These are phyloP conservation scores for Noctua fimbriata DNA, from an alignment of 2,888 invertebrate species.

Conservation along the genomic window DNA sequence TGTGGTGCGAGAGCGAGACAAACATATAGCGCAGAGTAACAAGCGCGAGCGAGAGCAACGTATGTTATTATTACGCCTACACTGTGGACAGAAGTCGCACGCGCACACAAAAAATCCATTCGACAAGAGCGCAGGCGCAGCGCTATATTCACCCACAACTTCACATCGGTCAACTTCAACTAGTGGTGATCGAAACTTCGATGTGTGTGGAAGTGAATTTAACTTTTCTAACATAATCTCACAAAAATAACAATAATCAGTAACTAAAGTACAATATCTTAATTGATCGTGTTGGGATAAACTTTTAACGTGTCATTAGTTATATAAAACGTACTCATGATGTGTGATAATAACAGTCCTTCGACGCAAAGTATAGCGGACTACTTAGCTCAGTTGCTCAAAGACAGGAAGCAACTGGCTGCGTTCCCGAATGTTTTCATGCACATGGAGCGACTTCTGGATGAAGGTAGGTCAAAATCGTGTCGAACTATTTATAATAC, in stretches of 20 bases:
- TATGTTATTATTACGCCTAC: constrained; percentile 88
- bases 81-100: constrained; percentile 86
- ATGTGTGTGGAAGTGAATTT: constrained; percentile 90
- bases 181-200: constrained; percentile 89
- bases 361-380: constrained; percentile 99
- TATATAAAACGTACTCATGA: constrained; percentile 86
- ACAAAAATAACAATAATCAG: constrained; percentile 89
- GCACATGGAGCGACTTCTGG: constrained; percentile 99
- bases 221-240: constrained; percentile 90
- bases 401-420: constrained; percentile 99
- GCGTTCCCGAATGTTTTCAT: constrained; percentile 99
- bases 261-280: constrained; percentile 88
- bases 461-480: constrained; percentile 96
- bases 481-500: constrained; percentile 79
- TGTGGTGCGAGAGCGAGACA: constrained; percentile 72
- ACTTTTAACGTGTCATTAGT: constrained; percentile 87
- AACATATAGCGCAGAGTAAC: constrained; percentile 52
- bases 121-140: constrained; percentile 87
- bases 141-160: constrained; percentile 90
- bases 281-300: constrained; percentile 85
- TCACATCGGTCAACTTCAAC: constrained; percentile 89
- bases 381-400: constrained; percentile 99
- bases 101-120: constrained; percentile 88
- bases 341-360: constrained; percentile 91
- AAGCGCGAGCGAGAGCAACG: constrained; percentile 81